Base-by-base conservation (phyloP, 2,797 vertebrate species). In the Chloroceryle inda region DNA sequence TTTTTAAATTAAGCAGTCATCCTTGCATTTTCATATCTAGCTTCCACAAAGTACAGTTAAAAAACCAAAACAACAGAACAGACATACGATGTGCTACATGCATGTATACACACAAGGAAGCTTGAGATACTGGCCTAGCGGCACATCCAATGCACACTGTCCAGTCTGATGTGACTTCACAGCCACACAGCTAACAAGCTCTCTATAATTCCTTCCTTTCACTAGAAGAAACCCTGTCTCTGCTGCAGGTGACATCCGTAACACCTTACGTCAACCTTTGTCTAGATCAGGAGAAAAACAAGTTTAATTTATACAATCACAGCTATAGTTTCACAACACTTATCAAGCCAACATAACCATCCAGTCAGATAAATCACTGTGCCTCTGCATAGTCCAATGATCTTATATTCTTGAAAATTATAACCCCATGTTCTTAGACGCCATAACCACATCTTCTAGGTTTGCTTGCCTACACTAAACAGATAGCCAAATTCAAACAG, bases 11-110 rank as follows among this genome's bases (percentile, higher is more conserved):
- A 61, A 75, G 38, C 35, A 62, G 29, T 59, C 13, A 73, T 13
- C 24, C 35, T 4, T 84, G 33, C 13, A 27, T 85, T 84, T 72
- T 52, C 27, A 40, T 11, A 69, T 10, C 53, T 49, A n/a, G 38
- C n/a, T 56, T 35, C 27, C 38, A 20, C 23, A 20, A 73, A 76
- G 24, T 7, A 56, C 29, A 86, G 52, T 13, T 59, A 55, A 24
- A 72, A 83, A 64, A 22, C 8, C 9, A 37, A 18, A 77, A 56
- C 38, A 40, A 50, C 21, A 45, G 12, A 45, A 50, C 21, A 84
- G 49, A 56, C 2, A 35, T 6, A 52, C 0, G 3, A 37, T 58
- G 44, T 8, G 8, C 24, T 37, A 33, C 16, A 44, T 1, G 2
- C 9, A 22, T 1, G 1, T 18, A 37, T 18, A 33, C 8, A 42